phyloP scores from a whole-genome alignment of 2,797 vertebrate genomes.

The Pangasius djambal region DNA sequence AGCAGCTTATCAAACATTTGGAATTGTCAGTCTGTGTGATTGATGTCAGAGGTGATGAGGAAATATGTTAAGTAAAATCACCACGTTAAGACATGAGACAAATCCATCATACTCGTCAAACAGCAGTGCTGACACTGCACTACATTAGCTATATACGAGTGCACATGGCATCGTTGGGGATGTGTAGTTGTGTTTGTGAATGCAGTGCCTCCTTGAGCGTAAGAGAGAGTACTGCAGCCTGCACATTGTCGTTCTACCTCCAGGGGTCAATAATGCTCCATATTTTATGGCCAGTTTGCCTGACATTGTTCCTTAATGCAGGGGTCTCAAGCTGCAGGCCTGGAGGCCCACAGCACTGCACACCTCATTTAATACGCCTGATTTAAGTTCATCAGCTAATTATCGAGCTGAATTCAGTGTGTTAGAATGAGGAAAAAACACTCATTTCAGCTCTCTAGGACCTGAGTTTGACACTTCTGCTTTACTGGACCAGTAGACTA shows the following conservation, averaged over 20 bases:
- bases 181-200: neutral
- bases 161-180: neutral
- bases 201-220: slow-evolving; percentile 7
- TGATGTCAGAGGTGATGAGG: neutral
- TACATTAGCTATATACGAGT: neutral
- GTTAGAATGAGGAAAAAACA: neutral
- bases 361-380: neutral
- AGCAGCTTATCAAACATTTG: too few relatives aligned
- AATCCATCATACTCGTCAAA: neutral
- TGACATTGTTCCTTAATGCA: slow-evolving; percentile 10
- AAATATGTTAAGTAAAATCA: neutral
- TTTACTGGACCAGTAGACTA: neutral
- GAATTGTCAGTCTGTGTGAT: slow-evolving; percentile 3
- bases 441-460: neutral
- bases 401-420: neutral
- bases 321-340: neutral
- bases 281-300: slow-evolving; percentile 24
- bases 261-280: slow-evolving; percentile 39
- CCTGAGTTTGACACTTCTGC: neutral
- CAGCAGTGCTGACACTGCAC: neutral
- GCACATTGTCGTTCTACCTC: neutral
- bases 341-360: neutral
- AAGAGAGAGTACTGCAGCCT: neutral
- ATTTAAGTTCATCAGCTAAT: slow-evolving; percentile 4
- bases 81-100: neutral